A percentile compares a stretch with the other conserved stretches of the same genome.
phyloP scores from a whole-genome alignment of 2,113 vertebrate species.

The Protobothrops mucrosquamatus region DNA sequence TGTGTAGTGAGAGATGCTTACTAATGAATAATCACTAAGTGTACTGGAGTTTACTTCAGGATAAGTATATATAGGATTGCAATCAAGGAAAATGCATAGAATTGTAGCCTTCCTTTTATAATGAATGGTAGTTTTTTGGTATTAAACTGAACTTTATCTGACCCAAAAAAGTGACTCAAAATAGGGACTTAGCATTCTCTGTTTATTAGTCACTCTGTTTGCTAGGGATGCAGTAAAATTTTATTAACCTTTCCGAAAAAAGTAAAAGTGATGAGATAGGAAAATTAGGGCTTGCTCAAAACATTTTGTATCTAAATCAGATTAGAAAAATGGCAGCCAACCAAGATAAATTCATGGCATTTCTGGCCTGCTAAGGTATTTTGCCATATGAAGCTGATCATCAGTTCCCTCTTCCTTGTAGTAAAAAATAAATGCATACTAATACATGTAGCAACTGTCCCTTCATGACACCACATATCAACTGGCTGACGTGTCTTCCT shows the following conservation, averaged over 20 bases:
- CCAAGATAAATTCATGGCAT: neutral
- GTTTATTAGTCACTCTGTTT: neutral
- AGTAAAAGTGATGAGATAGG: neutral
- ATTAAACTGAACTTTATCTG: neutral
- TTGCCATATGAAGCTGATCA: neutral
- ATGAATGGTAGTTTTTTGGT: neutral
- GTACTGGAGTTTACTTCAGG: neutral
- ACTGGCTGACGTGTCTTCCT: neutral
- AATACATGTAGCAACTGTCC: neutral
- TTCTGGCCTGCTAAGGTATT: neutral
- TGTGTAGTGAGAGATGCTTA: neutral
- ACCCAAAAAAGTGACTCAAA: neutral
- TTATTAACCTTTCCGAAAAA: neutral
- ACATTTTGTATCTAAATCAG: neutral
- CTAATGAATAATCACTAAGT: neutral
- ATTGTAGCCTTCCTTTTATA: neutral
- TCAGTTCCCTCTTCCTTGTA: neutral
- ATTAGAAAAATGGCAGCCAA: neutral
- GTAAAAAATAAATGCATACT: neutral
- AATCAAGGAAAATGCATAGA: neutral
- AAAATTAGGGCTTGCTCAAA: neutral
- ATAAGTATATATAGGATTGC: neutral
- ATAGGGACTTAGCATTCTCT: neutral
- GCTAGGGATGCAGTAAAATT: neutral
- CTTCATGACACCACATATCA: neutral